A percentile compares a stretch with the other conserved stretches of the same genome.
These are phyloP conservation scores for Tetragonisca angustula DNA, from an alignment of 2,888 invertebrate species.

Conservation along the genomic window DNA sequence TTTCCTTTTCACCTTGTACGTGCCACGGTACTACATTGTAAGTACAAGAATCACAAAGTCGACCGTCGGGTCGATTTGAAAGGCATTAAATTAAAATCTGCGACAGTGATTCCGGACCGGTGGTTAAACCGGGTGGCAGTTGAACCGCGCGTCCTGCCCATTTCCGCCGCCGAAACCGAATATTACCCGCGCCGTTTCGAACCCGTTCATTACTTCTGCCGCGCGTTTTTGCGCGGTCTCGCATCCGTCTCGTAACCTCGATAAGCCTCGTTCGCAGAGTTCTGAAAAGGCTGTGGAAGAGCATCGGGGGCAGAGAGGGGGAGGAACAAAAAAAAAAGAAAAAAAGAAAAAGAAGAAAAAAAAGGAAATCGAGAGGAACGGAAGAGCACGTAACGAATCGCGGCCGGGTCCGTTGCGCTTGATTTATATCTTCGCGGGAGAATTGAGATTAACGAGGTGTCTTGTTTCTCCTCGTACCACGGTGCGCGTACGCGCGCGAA, in stretches of 20 bases:
- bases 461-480: conserved; percentile 15
- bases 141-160: conserved; percentile 36
- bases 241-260: conserved; percentile 19
- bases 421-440: conserved; percentile 54
- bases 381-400: conserved; percentile 42
- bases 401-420: conserved; percentile 35
- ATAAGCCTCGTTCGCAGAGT: conserved; percentile 15
- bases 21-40: too few species aligned
- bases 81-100: conserved; percentile 38
- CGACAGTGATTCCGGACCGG: conserved; percentile 43
- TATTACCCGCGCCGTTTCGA: conserved; percentile 51
- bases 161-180: conserved; percentile 62
- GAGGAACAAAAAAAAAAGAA: neutral
- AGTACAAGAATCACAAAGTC: too few species aligned
- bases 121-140: conserved; percentile 5
- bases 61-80: conserved; percentile 25
- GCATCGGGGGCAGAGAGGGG: neutral
- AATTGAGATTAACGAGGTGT: conserved; percentile 60
- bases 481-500: conserved; percentile 2
- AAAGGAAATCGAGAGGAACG: neutral
- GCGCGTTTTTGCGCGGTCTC: conserved; percentile 13
- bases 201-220: conserved; percentile 49
- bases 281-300: conserved; percentile 27
- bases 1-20: too few species aligned
- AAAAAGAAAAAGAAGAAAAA: neutral